Base-by-base conservation (phyloP, 1,140 invertebrate species). In the Musca domestica region DNA sequence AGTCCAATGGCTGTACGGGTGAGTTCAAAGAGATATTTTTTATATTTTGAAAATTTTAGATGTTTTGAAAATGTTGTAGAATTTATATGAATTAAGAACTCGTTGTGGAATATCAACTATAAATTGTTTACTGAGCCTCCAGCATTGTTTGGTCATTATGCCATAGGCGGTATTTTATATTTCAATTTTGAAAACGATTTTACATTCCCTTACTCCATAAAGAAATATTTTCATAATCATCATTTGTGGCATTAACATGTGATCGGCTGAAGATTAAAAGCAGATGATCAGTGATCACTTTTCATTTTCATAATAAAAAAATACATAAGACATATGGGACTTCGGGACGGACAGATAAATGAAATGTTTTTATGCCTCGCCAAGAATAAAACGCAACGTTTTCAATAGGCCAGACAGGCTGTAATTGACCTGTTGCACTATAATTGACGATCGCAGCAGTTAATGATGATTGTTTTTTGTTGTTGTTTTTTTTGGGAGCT, bases 1-100 rank as follows among this genome's bases (percentile, higher is more conserved):
- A 72, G 58, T 70, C 69, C 1, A 22, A 67, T 48, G 69, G 69
- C 15, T 80, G 77, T 61, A 74, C 71, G 67, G 77, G 77, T 80
- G 64, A 80, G 77, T 80, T 30, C 46, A n/a, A n/a, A n/a, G 25
- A 25, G 25, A 23, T 25, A 49, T 63, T 19, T 63, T 27, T 68
- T 47, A 46, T 64, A 10, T 20, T 46, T 63, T 12, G 27, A 20
- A 63, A 63, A 47, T 23, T 14, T 27, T 22, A 27, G 15, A 17
- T 17, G 49, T 9, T 51, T 2, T 12, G 54, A 30, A 56, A 17
- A 61, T 61, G 20, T 30, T 34, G 17, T 46, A 22, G 20, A 64
- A 19, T n/a, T n/a, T n/a, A n/a, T n/a, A n/a, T n/a, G n/a, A n/a
- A n/a, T n/a, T n/a, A n/a, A n/a, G n/a, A n/a, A n/a, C n/a, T n/a